phyloP scores from a whole-genome alignment of 2,888 invertebrate genomes.

The Macaria liturata region DNA sequence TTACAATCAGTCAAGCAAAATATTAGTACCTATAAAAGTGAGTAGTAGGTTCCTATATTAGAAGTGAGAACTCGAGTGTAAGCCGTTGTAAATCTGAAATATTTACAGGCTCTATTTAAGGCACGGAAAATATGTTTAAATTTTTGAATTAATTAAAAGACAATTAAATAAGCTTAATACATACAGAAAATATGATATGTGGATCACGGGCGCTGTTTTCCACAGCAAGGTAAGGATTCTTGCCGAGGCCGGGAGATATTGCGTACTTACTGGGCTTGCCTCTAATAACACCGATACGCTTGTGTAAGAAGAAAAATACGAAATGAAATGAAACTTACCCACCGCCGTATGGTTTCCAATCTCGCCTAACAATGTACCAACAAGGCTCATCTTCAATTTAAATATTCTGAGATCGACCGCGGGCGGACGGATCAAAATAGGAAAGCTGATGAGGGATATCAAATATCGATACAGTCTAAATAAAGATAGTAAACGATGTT shows the following conservation, averaged over 20 bases:
- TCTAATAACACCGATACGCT: constrained; percentile 80
- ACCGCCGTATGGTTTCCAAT: constrained; percentile 70
- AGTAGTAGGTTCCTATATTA: too few species aligned
- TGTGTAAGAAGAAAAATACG: constrained; percentile 74
- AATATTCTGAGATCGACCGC: constrained; percentile 12
- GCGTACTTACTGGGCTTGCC: constrained; percentile 77
- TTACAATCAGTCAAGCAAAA: too few species aligned
- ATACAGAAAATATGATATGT: not conserved
- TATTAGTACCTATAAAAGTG: too few species aligned
- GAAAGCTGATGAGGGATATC: constrained; percentile 3
- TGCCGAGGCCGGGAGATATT: constrained; percentile 70
- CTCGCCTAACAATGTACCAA: constrained; percentile 56
- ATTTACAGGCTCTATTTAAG: too few species aligned
- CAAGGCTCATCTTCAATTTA: constrained; percentile 50
- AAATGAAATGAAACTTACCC: constrained; percentile 73
- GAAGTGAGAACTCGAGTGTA: too few species aligned
- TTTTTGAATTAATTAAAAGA: too few species aligned
- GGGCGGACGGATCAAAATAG: constrained; percentile 9
- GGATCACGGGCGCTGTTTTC: constrained; percentile 12
- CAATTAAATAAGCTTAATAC: too few species aligned
- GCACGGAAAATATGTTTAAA: too few species aligned
- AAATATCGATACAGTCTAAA: constrained; percentile 2
- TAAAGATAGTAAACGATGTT: not conserved
- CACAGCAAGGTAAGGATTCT: constrained; percentile 58
- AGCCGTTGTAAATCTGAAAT: too few species aligned